Evolutionary conservation across 2,113 vertebrate species (phyloP).

Genomic region (Hirundichthys speculiger): DNA sequence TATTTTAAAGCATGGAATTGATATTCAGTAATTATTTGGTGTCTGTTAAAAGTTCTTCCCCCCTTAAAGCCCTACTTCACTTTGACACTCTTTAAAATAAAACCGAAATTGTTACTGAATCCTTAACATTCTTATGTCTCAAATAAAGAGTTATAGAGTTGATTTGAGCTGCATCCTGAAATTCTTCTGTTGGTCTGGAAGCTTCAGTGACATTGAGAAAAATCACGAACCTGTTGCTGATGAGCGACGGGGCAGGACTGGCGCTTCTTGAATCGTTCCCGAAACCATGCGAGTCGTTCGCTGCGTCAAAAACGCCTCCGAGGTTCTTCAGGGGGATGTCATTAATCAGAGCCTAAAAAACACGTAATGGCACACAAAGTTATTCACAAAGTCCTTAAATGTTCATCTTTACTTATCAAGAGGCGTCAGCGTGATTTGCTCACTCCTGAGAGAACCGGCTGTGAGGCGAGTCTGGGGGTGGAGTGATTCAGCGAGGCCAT

Average conservation of each 20-base stretch:
- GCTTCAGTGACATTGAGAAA: too few relatives aligned
- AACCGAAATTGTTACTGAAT: too few relatives aligned
- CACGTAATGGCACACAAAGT: background rate
- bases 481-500: constrained; percentile 50
- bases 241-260: constrained; percentile 53
- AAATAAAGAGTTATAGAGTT: too few relatives aligned
- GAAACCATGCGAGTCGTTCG: constrained; percentile 40
- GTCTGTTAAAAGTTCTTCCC: too few relatives aligned
- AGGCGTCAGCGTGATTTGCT: background rate
- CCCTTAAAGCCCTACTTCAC: too few relatives aligned
- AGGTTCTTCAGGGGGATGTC: constrained; percentile 57
- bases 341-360: constrained; percentile 50
- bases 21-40: too few relatives aligned
- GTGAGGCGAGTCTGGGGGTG: constrained; percentile 44
- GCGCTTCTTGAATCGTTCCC: constrained; percentile 45
- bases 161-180: too few relatives aligned
- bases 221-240: constrained; percentile 69
- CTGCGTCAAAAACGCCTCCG: constrained; percentile 45
- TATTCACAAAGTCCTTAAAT: too few relatives aligned
- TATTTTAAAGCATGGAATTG: too few relatives aligned
- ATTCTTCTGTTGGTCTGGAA: too few relatives aligned
- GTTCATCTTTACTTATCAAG: background rate
- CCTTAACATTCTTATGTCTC: too few relatives aligned
- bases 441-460: constrained; percentile 48
- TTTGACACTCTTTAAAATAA: too few relatives aligned